These are phyloP conservation scores for Tapirus terrestris DNA, from an alignment of 2,113 vertebrate species.

Conservation along the genomic window DNA sequence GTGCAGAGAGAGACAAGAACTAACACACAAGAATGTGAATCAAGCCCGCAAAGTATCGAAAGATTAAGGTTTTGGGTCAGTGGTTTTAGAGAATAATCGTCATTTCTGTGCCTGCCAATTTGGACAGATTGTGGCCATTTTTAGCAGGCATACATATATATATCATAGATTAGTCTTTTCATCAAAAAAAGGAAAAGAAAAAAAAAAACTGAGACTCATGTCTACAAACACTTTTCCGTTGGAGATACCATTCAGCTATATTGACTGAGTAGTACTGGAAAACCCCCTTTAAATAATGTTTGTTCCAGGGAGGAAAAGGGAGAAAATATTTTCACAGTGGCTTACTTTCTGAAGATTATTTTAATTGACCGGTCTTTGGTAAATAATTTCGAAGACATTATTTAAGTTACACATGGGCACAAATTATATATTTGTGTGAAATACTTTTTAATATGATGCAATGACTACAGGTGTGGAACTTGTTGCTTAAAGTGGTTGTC, in stretches of 20 bases:
- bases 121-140: background rate
- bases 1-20: background rate
- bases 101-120: background rate
- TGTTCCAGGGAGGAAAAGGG: background rate
- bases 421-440: background rate
- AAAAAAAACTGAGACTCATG: background rate
- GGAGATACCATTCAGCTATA: background rate
- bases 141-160: background rate
- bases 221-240: background rate
- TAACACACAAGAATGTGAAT: slow-evolving; percentile 4
- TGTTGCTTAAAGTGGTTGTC: background rate
- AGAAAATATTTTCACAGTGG: background rate
- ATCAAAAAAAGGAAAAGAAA: background rate
- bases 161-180: background rate
- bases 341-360: background rate
- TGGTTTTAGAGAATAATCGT: background rate
- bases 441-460: background rate
- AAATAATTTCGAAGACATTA: background rate
- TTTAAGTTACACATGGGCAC: background rate
- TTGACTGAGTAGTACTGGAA: background rate
- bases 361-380: background rate
- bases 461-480: background rate
- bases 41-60: background rate
- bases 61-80: background rate
- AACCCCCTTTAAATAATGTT: background rate